Evolutionary conservation across 2,797 vertebrate species (phyloP), one percentile per base, ranked within the genome.

Genomic region (Tokudaia muenninki): DNA sequence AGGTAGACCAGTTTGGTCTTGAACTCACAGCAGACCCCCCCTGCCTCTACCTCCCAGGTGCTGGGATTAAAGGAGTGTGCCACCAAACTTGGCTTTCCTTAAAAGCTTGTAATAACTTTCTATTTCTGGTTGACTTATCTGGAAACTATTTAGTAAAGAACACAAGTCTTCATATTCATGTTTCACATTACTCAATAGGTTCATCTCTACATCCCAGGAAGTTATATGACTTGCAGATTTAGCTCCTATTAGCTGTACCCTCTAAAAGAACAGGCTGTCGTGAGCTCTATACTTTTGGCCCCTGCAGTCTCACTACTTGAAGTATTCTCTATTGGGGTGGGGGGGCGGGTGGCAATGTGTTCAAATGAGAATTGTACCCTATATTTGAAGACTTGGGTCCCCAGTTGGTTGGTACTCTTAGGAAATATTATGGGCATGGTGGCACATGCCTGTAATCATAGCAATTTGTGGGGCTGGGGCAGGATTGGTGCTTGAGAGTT

Each of bases 271-370:
- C 1, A 90, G 55, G 19, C 50, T 92, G 22, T 61, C 37, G 75
- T 63, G 22, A 77, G 6, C 19, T 88, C 67, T 87, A 12, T 75
- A 57, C 1, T 26, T 80, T 80, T 87, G 75, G 22, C 75, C 41
- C 65, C 55, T 67, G 44, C 24, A 87, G 87, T 77, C 24, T 88
- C 59, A 89, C 41, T 88, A 50, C 50, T 81, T 91, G 24, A 92
- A 80, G 29, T 88, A 77, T 44, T 83, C 34, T 91, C 52, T 79
- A 78, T 67, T 75, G 93, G 31, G 24, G 13, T 2, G 34, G 34
- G 16, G 34, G 13, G 31, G 34, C 2, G 19, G 41, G 41, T 52
- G 52, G 52, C 52, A 52, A 52, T 14, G 83, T 41, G 6, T 65
- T 70, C 50, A 65, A 67, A 70, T 87, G 83, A 87, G 63, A 70